A percentile compares a stretch with the other conserved stretches of the same genome.
phyloP scores from a whole-genome alignment of 2,888 invertebrate genomes.

The Calliscelio sp. region DNA sequence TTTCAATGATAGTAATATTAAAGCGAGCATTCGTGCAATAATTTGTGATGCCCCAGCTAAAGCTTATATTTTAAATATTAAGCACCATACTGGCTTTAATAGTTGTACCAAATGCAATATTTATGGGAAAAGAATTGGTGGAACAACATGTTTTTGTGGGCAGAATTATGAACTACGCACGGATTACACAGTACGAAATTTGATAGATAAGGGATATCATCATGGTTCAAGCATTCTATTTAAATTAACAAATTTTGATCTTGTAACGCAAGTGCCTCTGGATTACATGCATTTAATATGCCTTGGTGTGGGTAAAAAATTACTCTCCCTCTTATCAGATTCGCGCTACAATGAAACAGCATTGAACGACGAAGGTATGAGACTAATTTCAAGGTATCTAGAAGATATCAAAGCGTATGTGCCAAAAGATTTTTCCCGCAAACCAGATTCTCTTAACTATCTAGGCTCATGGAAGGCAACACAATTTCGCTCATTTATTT shows the following conservation, averaged over 20 bases:
- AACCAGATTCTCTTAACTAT: slow-evolving; percentile 9
- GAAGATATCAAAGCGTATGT: neutral
- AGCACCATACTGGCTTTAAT: slow-evolving; percentile 7
- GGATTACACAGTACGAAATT: slow-evolving; percentile 6
- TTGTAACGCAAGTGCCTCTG: slow-evolving; percentile 26
- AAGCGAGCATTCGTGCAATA: neutral
- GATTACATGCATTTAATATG: slow-evolving; percentile 35
- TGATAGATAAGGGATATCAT: slow-evolving; percentile 18
- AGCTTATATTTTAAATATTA: slow-evolving; percentile 28
- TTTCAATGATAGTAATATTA: neutral
- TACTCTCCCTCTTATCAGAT: neutral
- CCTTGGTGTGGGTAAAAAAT: slow-evolving; percentile 17
- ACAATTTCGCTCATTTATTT: slow-evolving; percentile 15
- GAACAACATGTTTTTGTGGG: neutral
- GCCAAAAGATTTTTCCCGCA: slow-evolving; percentile 24
- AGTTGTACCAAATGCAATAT: slow-evolving; percentile 46
- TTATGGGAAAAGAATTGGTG: slow-evolving; percentile 1
- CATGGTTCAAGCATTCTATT: neutral
- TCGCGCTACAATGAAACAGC: neutral
- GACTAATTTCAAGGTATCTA: slow-evolving; percentile 4
- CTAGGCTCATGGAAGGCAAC: slow-evolving; percentile 22
- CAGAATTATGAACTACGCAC: neutral
- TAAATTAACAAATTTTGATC: slow-evolving; percentile 28
- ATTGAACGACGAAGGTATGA: neutral
- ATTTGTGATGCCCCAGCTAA: slow-evolving; percentile 35